Percentiles rank a stretch among this genome's conserved stretches.
Conservation (phyloP, 2,888 invertebrate species). For the Ornithoptera alexandrae region DNA sequence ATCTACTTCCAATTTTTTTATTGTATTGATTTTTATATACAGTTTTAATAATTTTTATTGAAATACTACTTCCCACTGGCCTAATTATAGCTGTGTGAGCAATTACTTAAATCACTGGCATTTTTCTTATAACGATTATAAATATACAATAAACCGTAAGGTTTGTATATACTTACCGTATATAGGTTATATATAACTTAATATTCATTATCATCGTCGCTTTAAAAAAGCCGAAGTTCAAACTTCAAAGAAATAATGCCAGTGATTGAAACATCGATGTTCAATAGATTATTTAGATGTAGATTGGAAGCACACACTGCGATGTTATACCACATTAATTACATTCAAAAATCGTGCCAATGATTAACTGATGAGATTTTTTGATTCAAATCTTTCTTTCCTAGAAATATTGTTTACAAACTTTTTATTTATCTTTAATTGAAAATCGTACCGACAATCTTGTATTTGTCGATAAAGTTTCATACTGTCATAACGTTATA, state of each 20-base stretch:
- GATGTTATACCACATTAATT: constrained; percentile 17
- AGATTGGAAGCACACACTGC: constrained; percentile 33
- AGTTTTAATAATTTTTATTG: not conserved
- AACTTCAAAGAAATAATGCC: constrained; percentile 33
- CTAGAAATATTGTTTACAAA: too few species aligned
- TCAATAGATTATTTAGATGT: constrained; percentile 34
- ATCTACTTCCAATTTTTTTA: not conserved
- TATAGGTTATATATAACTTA: too few species aligned
- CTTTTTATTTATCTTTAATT: too few species aligned
- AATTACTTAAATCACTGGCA: constrained; percentile 42
- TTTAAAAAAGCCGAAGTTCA: not conserved
- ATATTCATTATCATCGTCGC: too few species aligned
- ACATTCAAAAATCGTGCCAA: not conserved
- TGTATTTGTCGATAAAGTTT: too few species aligned
- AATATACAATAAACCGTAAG: too few species aligned
- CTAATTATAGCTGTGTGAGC: constrained; percentile 31
- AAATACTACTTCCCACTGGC: constrained; percentile 6
- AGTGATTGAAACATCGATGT: constrained; percentile 42
- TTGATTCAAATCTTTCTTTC: not conserved
- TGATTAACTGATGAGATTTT: not conserved
- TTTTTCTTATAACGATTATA: constrained; percentile 28
- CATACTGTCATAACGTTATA: too few species aligned
- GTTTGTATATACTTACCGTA: too few species aligned
- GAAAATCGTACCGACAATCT: too few species aligned
- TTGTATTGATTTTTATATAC: not conserved